Percentiles rank a stretch among this genome's conserved stretches.
phyloP scores from a whole-genome alignment of 2,797 vertebrate genomes.

The Miichthys miiuy region DNA sequence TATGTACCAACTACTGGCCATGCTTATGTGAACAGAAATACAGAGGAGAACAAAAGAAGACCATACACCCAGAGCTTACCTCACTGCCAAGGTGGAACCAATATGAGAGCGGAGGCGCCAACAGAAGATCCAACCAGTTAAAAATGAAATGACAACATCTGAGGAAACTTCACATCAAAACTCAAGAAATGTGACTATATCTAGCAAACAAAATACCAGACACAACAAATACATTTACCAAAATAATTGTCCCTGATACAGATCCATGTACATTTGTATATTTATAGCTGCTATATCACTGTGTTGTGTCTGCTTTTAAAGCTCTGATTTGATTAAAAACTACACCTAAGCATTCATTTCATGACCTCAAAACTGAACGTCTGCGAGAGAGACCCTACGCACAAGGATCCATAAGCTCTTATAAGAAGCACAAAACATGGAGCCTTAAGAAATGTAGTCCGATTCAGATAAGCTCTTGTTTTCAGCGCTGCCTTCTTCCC shows the following conservation, averaged over 20 bases:
- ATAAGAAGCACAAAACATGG: conserved; percentile 1
- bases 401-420: not conserved
- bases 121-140: conserved; percentile 7
- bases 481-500: not conserved
- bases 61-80: conserved; percentile 26
- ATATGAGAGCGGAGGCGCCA: conserved; percentile 16
- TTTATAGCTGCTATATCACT: not conserved
- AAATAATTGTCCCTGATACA: not conserved
- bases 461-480: not conserved
- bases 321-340: not conserved
- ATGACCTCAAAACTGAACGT: too few relatives aligned
- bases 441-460: not conserved
- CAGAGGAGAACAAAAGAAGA: conserved; percentile 73
- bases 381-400: too few relatives aligned
- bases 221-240: not conserved
- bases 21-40: conserved; percentile 67
- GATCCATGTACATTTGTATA: not conserved
- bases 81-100: conserved; percentile 60
- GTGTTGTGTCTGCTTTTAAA: not conserved
- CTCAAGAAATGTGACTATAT: not conserved
- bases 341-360: not conserved
- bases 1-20: conserved; percentile 78
- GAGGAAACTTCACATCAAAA: conserved; percentile 9
- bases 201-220: not conserved
- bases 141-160: conserved; percentile 17